A percentile compares a stretch with the other conserved stretches of the same genome.
phyloP scores from a whole-genome alignment of 1,140 invertebrate genomes.

The Pseudomyrmex dendroicus region DNA sequence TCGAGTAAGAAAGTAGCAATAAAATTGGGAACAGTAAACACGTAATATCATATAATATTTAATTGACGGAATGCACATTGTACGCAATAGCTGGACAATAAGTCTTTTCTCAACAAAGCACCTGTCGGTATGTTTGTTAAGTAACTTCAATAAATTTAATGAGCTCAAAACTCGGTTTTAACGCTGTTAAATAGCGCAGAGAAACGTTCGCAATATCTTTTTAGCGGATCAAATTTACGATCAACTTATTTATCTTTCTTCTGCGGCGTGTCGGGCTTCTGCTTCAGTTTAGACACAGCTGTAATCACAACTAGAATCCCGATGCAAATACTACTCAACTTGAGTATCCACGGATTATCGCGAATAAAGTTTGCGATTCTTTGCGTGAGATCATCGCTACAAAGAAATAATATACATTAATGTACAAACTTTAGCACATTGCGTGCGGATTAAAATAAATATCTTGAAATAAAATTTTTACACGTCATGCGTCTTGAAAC shows the following conservation, averaged over 20 bases:
- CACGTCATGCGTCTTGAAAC: conserved; percentile 76
- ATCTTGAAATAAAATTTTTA: conserved; percentile 12
- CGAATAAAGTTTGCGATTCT: conserved; percentile 87
- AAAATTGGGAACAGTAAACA: conserved; percentile 11
- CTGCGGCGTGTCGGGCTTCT: conserved; percentile 83
- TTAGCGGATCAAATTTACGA: conserved; percentile 23
- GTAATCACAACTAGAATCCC: conserved; percentile 86
- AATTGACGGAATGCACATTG: conserved; percentile 34
- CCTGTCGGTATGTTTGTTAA: not conserved
- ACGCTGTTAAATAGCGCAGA: not conserved
- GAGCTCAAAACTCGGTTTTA: conserved; percentile 27
- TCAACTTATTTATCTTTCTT: conserved; percentile 86
- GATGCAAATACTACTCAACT: conserved; percentile 87
- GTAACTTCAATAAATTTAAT: conserved; percentile 11
- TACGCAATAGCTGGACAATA: conserved; percentile 34
- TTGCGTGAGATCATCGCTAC: conserved; percentile 90
- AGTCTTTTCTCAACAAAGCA: conserved; percentile 34
- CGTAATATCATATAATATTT: not conserved
- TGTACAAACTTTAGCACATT: conserved; percentile 28
- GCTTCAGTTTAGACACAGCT: conserved; percentile 84
- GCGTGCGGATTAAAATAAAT: not conserved
- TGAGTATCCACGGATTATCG: conserved; percentile 89
- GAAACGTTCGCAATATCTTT: conserved; percentile 55
- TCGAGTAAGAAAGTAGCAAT: conserved; percentile 21
- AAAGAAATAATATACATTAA: conserved; percentile 81